A percentile compares a stretch with the other conserved stretches of the same genome.
These are phyloP conservation scores for Labia minor DNA, from an alignment of 2,888 invertebrate species.

Conservation along the genomic window DNA sequence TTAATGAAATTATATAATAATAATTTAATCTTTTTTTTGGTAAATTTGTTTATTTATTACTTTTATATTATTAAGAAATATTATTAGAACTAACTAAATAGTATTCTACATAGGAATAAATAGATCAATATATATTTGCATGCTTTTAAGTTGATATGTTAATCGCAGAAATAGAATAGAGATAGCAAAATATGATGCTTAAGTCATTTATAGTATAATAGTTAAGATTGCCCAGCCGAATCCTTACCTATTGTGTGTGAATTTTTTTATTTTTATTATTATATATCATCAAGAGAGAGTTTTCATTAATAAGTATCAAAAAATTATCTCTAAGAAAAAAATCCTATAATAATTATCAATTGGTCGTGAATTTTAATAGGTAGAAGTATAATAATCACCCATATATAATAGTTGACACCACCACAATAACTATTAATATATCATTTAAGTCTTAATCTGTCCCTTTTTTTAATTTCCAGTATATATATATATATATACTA, in stretches of 20 bases:
- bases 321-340: not conserved
- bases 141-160: slow-evolving; percentile 19
- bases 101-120: not conserved
- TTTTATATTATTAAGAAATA: not conserved
- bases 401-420: not conserved
- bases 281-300: not conserved
- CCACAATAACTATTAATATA: not conserved
- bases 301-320: not conserved
- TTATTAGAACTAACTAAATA: not conserved
- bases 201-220: not conserved
- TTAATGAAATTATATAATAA: no score
- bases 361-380: not conserved
- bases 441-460: not conserved
- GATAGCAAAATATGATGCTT: slow-evolving; percentile 21
- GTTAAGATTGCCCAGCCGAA: not conserved
- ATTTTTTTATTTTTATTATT: no score
- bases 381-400: not conserved
- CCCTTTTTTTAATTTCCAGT: not conserved
- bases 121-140: not conserved
- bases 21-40: no score
- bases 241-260: not conserved
- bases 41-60: no score
- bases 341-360: not conserved
- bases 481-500: not conserved
- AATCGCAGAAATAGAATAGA: slow-evolving; percentile 15